Percentiles rank a stretch among this genome's conserved stretches.
Evolutionary conservation across 1,140 invertebrate species (phyloP).

Genomic region (Hycleus phaleratus): DNA sequence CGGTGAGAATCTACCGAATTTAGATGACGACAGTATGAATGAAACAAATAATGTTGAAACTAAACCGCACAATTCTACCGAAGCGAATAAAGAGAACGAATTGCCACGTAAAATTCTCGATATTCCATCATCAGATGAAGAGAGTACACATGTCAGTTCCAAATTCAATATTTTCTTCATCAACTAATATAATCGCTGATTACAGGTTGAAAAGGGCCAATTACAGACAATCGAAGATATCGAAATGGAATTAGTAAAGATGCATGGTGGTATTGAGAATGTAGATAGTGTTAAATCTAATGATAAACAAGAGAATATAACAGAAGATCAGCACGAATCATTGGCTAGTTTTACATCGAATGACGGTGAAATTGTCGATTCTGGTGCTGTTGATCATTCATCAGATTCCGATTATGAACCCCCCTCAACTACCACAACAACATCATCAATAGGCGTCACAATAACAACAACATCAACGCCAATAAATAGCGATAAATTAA

Average conservation of each 20-base stretch:
- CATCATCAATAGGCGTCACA: no score
- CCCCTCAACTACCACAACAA: not conserved
- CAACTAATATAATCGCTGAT: no score
- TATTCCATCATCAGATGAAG: slow-evolving; percentile 39
- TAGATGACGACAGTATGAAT: slow-evolving; percentile 3
- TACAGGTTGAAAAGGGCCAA: slow-evolving; percentile 17
- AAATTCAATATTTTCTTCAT: not conserved
- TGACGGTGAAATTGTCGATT: slow-evolving; percentile 22
- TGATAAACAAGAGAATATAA: no score
- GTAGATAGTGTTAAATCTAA: no score
- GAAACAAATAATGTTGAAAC: slow-evolving; percentile 6
- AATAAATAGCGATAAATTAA: slow-evolving; percentile 2
- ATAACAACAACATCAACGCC: no score
- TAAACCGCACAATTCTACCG: not conserved
- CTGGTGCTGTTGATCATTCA: slow-evolving; percentile 26
- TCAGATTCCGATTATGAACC: slow-evolving; percentile 32
- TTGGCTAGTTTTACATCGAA: not conserved
- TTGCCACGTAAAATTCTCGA: slow-evolving; percentile 33
- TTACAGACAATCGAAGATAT: slow-evolving; percentile 34
- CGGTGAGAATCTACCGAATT: slow-evolving; percentile 15
- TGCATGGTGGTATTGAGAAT: slow-evolving; percentile 21
- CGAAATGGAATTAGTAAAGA: slow-evolving; percentile 35
- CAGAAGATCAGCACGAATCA: no score
- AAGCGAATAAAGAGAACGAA: slow-evolving; percentile 20
- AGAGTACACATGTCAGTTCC: slow-evolving; percentile 23